Evolutionary conservation across 2,113 vertebrate genomes (phyloP).

Genomic region (Scomber colias): DNA sequence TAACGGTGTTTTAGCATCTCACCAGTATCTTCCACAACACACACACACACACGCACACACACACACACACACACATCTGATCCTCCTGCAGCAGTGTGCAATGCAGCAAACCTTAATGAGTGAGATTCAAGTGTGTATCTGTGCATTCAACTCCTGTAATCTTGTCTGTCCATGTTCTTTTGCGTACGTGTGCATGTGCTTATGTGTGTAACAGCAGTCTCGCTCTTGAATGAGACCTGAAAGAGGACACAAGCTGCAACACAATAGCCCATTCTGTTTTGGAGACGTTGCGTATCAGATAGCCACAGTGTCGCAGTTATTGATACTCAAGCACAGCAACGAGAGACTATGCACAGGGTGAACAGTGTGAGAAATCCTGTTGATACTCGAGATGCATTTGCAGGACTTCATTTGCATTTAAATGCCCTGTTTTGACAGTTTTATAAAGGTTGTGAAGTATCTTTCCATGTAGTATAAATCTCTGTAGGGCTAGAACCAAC

Average conservation of each 20-base stretch:
- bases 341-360: neutral
- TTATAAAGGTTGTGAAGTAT: neutral
- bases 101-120: neutral
- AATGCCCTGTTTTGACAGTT: constrained; percentile 5
- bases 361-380: constrained; percentile 6
- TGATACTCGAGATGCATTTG: constrained; percentile 14
- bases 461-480: neutral
- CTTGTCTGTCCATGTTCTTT: neutral
- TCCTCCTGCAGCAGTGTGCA: no score
- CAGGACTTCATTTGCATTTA: constrained; percentile 11
- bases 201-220: constrained; percentile 2
- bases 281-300: constrained; percentile 26
- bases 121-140: neutral
- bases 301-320: constrained; percentile 34
- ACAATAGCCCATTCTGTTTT: constrained; percentile 51
- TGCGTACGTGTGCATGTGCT: neutral
- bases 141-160: neutral
- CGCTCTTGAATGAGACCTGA: constrained; percentile 20
- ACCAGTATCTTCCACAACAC: neutral
- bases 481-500: no score
- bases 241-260: constrained; percentile 55
- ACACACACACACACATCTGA: neutral
- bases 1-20: constrained; percentile 48
- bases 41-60: neutral
- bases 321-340: constrained; percentile 27